Base-by-base conservation (phyloP, 1,140 invertebrate species). In the Bradynema listronoti region DNA sequence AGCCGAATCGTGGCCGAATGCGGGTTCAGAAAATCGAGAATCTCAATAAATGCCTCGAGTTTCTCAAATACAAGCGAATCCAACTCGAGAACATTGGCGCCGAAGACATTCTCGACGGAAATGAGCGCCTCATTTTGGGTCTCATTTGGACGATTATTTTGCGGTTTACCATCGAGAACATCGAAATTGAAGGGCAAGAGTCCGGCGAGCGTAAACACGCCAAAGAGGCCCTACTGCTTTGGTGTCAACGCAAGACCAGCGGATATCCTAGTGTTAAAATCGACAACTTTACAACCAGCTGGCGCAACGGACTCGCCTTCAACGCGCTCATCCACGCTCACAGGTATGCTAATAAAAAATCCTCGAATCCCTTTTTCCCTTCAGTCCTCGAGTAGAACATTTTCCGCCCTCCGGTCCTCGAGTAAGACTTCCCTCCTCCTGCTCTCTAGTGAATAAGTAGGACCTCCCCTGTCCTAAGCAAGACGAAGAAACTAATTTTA, bases 11-110 rank as follows among this genome's bases (percentile, higher is more conserved):
- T 78, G 94, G 93, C 22, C 85, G 87, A 61, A 93, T 98, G 88
- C 83, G 93, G 71, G 93, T 98, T 25, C 94, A 99, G 81, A 96
- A 96, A 84, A 90, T 98, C 39, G 94, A 98, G 82, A 99, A 99
- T 82, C 89, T 98, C 67, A 98, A 97, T 83, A 61, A 93, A 82
- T 91, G 89, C 76, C 83, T 99, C 67, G 90, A 90, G 65, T 98
- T 98, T 82, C 83, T 98, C 46, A 91, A 94, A 79, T 94, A 61
- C 16, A 78, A 77, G 50, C 61, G 60, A 58, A 77, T 77, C 39
- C 73, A 73, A 25, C 80, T 97, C 72, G 92, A 98, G 82, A 96
- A 91, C 79, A 98, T 98, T 75, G 94, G 93, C 68, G 91, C 94
- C 32, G 92, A 97, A 81, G 94, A 99, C 79, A 97, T 98, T 70